A percentile compares a stretch with the other conserved stretches of the same genome.
phyloP scores from a whole-genome alignment of 2,113 vertebrate species.

The Perca schrenkii region DNA sequence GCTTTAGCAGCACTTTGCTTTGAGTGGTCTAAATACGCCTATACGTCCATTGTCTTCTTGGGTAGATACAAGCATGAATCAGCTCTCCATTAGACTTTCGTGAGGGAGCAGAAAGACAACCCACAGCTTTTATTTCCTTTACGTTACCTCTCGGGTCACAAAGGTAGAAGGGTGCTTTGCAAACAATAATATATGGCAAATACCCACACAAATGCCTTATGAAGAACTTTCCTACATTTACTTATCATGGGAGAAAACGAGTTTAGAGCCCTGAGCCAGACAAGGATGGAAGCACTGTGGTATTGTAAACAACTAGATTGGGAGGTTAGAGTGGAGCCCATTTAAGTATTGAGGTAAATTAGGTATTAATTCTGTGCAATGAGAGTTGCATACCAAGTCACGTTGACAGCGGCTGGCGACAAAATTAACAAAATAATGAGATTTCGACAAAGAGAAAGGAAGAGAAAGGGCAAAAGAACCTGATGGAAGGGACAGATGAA shows the following conservation, averaged over 20 bases:
- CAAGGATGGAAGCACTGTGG: slow-evolving; percentile 45
- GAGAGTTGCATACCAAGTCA: slow-evolving; percentile 55
- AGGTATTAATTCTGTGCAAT: slow-evolving; percentile 64
- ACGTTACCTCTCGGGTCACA: slow-evolving; percentile 63
- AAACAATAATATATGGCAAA: slow-evolving; percentile 60
- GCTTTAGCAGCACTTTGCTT: slow-evolving; percentile 74
- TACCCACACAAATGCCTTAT: slow-evolving; percentile 68
- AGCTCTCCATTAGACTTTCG: slow-evolving; percentile 76
- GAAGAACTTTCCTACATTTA: slow-evolving; percentile 43
- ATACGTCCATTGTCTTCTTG: slow-evolving; percentile 68
- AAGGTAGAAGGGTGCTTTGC: slow-evolving; percentile 51
- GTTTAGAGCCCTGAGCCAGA: slow-evolving; percentile 33
- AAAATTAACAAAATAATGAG: slow-evolving; percentile 77
- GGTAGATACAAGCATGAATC: slow-evolving; percentile 72
- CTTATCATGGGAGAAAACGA: slow-evolving; percentile 50
- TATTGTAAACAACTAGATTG: slow-evolving; percentile 61
- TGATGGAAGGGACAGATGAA: slow-evolving; percentile 44
- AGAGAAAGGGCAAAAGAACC: slow-evolving; percentile 42
- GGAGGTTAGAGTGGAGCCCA: slow-evolving; percentile 53
- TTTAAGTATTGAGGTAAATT: slow-evolving; percentile 60
- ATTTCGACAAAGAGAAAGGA: slow-evolving; percentile 54
- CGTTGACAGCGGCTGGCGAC: slow-evolving; percentile 45
- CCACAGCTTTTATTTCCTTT: slow-evolving; percentile 75
- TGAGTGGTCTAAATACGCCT: slow-evolving; percentile 73
- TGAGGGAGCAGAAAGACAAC: slow-evolving; percentile 73